phyloP scores from a whole-genome alignment of 2,888 invertebrate species.

The Brachycybe producta region DNA sequence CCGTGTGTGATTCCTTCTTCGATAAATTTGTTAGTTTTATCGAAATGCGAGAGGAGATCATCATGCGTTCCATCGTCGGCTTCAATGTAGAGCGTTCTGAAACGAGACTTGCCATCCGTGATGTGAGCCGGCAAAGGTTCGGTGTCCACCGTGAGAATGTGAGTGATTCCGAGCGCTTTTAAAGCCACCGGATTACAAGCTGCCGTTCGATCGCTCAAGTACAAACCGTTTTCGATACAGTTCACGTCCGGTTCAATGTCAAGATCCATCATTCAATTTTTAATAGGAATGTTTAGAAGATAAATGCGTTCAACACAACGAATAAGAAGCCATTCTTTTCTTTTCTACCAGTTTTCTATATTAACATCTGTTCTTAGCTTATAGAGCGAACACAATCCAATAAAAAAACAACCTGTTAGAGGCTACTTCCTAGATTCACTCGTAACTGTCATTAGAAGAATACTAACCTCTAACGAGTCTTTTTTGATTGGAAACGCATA shows the following conservation, averaged over 20 bases:
- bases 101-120: slow-evolving; percentile 35
- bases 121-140: slow-evolving; percentile 67
- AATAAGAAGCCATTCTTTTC: no score
- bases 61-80: slow-evolving; percentile 46
- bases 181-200: slow-evolving; percentile 14
- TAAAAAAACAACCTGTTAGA: no score
- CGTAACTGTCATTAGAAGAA: no score
- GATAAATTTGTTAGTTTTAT: slow-evolving; percentile 64
- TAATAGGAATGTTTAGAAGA: not conserved
- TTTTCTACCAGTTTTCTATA: no score
- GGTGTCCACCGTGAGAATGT: slow-evolving; percentile 69
- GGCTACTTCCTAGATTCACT: no score
- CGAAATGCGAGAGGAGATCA: slow-evolving; percentile 66
- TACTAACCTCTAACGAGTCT: no score
- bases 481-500: no score
- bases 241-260: slow-evolving; percentile 14
- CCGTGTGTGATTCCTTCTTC: slow-evolving; percentile 51
- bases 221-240: slow-evolving; percentile 16
- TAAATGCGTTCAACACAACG: no score
- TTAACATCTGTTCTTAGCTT: no score
- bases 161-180: slow-evolving; percentile 26
- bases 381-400: no score
- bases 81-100: slow-evolving; percentile 10
- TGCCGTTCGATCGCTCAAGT: slow-evolving; percentile 17
- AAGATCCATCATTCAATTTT: slow-evolving; percentile 11